Percentiles rank a stretch among this genome's conserved stretches.
Evolutionary conservation across 2,888 invertebrate species (phyloP).

Genomic region (Hartigia nigra): DNA sequence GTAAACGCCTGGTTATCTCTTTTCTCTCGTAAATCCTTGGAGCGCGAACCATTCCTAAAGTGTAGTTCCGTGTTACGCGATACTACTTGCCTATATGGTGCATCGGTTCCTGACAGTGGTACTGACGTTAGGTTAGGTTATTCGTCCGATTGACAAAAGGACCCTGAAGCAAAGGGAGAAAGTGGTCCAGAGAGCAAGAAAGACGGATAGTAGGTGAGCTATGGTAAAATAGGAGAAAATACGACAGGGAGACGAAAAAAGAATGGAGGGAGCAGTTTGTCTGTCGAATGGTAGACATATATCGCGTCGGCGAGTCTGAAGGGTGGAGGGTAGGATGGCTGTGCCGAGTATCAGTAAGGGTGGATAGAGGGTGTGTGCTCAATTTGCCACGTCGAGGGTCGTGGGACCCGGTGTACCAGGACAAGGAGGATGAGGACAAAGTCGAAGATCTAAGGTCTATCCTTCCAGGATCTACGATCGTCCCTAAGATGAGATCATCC

Average conservation of each 20-base stretch:
- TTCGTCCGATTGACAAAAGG: neutral
- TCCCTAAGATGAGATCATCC: slow-evolving; percentile 60
- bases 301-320: slow-evolving; percentile 34
- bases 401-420: slow-evolving; percentile 49
- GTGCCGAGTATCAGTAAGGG: slow-evolving; percentile 13
- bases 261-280: slow-evolving; percentile 45
- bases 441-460: slow-evolving; percentile 61
- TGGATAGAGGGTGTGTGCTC: slow-evolving; percentile 56
- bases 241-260: slow-evolving; percentile 11
- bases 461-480: slow-evolving; percentile 63
- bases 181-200: slow-evolving; percentile 1
- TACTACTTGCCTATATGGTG: neutral
- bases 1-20: neutral
- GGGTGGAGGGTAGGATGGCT: neutral
- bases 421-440: slow-evolving; percentile 38
- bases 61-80: neutral
- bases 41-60: neutral
- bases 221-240: neutral
- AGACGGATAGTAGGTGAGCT: neutral
- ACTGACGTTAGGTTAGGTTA: neutral
- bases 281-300: slow-evolving; percentile 58
- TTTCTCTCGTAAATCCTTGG: neutral
- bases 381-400: slow-evolving; percentile 63
- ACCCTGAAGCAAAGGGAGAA: neutral
- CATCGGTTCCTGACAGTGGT: neutral